phyloP scores from a whole-genome alignment of 2,888 invertebrate genomes.

The Thymelicus lineola region DNA sequence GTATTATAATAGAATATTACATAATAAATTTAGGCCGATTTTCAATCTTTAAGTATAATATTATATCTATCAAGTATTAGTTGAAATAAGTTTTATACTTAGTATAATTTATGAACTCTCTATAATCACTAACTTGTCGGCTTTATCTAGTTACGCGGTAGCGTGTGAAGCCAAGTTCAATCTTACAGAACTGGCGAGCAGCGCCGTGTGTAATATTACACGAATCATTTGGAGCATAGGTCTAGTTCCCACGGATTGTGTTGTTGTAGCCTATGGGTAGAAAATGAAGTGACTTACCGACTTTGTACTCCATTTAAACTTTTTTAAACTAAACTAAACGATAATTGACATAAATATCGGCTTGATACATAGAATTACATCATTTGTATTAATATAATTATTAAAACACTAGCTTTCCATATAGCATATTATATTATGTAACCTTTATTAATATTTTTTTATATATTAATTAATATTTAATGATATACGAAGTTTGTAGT shows the following conservation, averaged over 20 bases:
- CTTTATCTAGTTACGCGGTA: not conserved
- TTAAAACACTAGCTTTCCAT: not conserved
- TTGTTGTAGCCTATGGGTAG: too few relatives aligned
- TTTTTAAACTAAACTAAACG: too few relatives aligned
- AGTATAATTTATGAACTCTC: not conserved
- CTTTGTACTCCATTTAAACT: too few relatives aligned
- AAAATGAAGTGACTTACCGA: too few relatives aligned
- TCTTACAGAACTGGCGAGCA: too few relatives aligned
- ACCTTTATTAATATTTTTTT: not conserved
- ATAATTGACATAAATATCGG: not conserved
- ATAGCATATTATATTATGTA: not conserved
- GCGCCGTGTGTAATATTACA: too few relatives aligned
- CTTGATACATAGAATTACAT: not conserved
- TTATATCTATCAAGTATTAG: not conserved
- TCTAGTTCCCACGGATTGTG: too few relatives aligned
- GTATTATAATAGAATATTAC: conserved; percentile 25
- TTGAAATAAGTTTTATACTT: not conserved
- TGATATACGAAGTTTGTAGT: not conserved
- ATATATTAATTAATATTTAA: not conserved
- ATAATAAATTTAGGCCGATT: not conserved
- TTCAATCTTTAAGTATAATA: not conserved
- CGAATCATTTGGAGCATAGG: too few relatives aligned
- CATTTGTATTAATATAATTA: not conserved
- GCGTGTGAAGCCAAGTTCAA: too few relatives aligned
- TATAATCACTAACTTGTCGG: not conserved